A percentile compares a stretch with the other conserved stretches of the same genome.
Conservation (phyloP, 2,113 vertebrate genomes). For the Scomber japonicus region DNA sequence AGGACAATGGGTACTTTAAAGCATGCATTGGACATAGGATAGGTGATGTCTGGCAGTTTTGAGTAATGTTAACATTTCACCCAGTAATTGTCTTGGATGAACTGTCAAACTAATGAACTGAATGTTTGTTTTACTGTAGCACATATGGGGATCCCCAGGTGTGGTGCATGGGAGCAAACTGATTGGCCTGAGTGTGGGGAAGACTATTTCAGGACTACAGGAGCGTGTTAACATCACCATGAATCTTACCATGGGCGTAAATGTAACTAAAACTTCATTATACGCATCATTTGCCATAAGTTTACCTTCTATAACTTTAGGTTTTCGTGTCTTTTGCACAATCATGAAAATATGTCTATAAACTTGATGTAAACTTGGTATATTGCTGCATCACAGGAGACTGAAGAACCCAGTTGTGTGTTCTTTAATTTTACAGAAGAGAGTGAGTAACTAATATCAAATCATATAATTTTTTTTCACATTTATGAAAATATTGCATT, state of each 20-base stretch:
- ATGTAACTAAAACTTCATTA: constrained; percentile 37
- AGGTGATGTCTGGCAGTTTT: neutral
- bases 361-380: neutral
- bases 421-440: constrained; percentile 34
- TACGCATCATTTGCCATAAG: neutral
- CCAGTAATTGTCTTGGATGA: neutral
- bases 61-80: neutral
- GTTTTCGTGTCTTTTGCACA: neutral
- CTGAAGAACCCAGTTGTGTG: neutral
- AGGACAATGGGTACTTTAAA: too few species aligned
- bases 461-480: too few species aligned
- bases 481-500: neutral
- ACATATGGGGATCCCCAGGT: fast-evolving
- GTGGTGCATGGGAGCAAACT: constrained; percentile 31
- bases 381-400: constrained; percentile 40
- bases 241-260: neutral
- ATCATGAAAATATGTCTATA: neutral
- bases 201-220: constrained; percentile 11
- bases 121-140: constrained; percentile 37
- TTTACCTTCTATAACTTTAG: neutral
- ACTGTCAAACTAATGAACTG: neutral
- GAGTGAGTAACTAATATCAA: constrained; percentile 38
- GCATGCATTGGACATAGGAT: too few species aligned
- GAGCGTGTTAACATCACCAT: constrained; percentile 67
- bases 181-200: constrained; percentile 53